Evolutionary conservation across 2,888 invertebrate genomes (phyloP), one percentile per base, ranked within the genome.

Genomic region (Frankliniella intonsa): DNA sequence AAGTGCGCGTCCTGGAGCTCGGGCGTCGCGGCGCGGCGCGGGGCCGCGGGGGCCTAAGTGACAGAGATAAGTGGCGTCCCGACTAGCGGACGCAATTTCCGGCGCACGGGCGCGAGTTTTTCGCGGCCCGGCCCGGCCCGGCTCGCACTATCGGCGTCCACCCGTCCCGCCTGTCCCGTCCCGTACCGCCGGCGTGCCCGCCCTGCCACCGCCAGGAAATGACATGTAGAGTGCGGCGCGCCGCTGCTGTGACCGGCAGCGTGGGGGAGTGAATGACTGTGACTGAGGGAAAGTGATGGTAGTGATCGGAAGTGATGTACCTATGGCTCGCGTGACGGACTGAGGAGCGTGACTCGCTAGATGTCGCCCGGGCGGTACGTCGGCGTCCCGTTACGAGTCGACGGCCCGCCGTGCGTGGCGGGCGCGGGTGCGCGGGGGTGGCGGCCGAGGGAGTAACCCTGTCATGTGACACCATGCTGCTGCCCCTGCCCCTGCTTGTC

Each of bases 31-130:
- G 62, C 62, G 62, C 62, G 62, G 62, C 55, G 51, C 55, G 55
- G 62, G n/a, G 62, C 19, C 62, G 62, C 14, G 14, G 62, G 62
- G 69, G 69, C 22, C 38, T 38, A 38, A 38, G 38, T 38, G 38
- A 38, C 38, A 38, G 38, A 38, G 38, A 38, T 38, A 38, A 38
- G 38, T 38, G 38, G 38, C 38, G 38, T 38, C 38, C 38, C 38
- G 38, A 38, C 38, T 76, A 76, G 22, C 69, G 25, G 69, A 25
- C 22, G 22, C 69, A 76, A 76, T 76, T 76, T 76, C 69, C 69
- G n/a, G 25, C 69, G 69, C 69, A 38, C 38, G 38, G 38, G 38
- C 38, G 38, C 38, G 38, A 38, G 38, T 38, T 38, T 38, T 38
- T 38, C 38, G 3, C 38, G 38, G 38, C 38, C 38, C 38, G 38